These are phyloP conservation scores for Lypha dubia DNA, from an alignment of 2,888 invertebrate genomes.

Conservation along the genomic window DNA sequence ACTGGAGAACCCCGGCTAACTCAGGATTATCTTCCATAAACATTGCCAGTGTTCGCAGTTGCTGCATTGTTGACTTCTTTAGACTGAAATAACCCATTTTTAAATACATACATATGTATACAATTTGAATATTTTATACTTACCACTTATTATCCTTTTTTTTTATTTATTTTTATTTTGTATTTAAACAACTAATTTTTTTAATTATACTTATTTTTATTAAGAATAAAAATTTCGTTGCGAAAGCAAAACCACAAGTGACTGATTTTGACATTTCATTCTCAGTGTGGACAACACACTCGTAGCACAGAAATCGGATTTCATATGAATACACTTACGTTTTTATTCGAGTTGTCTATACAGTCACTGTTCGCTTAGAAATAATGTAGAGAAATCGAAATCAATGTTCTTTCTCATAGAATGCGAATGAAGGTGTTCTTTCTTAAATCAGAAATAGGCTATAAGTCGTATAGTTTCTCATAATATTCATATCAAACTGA, in stretches of 20 bases:
- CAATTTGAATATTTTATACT: neutral
- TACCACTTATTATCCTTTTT: conserved; percentile 7
- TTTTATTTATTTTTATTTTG: neutral
- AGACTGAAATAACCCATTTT: neutral
- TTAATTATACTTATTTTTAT: neutral
- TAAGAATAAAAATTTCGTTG: neutral
- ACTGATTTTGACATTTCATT: conserved; percentile 27
- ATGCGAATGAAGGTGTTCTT: conserved; percentile 13
- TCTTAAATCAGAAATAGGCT: conserved; percentile 11
- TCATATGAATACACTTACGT: conserved; percentile 18
- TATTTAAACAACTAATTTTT: neutral
- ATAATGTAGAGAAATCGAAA: conserved; percentile 10
- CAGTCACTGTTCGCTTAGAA: conserved; percentile 1
- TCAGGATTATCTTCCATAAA: conserved; percentile 43
- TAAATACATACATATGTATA: too few relatives aligned
- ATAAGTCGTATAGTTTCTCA: too few relatives aligned
- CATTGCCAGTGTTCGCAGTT: conserved; percentile 1
- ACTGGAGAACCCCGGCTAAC: conserved; percentile 13
- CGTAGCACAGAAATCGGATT: too few relatives aligned
- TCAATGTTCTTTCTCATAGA: conserved; percentile 16
- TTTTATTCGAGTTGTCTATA: conserved; percentile 5
- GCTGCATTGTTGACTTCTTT: conserved; percentile 5
- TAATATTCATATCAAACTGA: too few relatives aligned
- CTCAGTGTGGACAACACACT: neutral
- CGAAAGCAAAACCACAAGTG: conserved; percentile 20